Base-by-base conservation (phyloP, 2,888 invertebrate species). In the Agrochola macilenta region DNA sequence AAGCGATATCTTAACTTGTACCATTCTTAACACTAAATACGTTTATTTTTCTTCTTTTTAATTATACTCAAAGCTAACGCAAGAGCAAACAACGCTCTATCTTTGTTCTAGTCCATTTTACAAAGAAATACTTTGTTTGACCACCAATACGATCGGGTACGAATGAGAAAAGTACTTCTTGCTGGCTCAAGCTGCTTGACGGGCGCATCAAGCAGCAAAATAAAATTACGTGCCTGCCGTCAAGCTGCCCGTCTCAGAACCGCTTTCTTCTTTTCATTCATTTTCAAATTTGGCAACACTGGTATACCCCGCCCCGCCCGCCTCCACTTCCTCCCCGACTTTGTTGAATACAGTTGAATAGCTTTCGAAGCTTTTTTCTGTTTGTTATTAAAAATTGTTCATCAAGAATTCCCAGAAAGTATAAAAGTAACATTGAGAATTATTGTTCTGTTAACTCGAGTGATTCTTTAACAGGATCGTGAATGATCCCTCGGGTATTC, bases 401-500 rank as follows among this genome's bases (percentile, higher is more conserved):
- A 20, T 57, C n/a, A 35, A 46, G 0, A 26, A 35, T 30, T 66
- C 8, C 5, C 17, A 4, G 11, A 77, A 11, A 30, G 8, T 43
- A 35, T 23, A 78, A 5, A 63, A 23, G n/a, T 52, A 11, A 5
- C n/a, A 23, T 52, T 58, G 20, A 58, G 57, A 1, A 17, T 52
- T 78, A 46, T 35, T 72, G n/a, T 72, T 43, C 30, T 66, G 57
- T 70, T 57, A 65, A 26, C 52, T 43, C 1, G 12, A 60, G 82
- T 60, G 52, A 43, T 79, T 60, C 3, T 35, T 0, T 35, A 52
- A 26, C 26, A 54, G 57, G 65, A 84, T 82, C 23, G 81, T 89
- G 81, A 88, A 89, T 89, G 81, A 84, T 88, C 79, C 61, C 64
- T 52, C 68, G 71, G 69, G 75, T 68, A 60, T 78, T 76, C 52